These are phyloP conservation scores for Therioaphis trifolii DNA, from an alignment of 2,888 invertebrate genomes.

Conservation along the genomic window DNA sequence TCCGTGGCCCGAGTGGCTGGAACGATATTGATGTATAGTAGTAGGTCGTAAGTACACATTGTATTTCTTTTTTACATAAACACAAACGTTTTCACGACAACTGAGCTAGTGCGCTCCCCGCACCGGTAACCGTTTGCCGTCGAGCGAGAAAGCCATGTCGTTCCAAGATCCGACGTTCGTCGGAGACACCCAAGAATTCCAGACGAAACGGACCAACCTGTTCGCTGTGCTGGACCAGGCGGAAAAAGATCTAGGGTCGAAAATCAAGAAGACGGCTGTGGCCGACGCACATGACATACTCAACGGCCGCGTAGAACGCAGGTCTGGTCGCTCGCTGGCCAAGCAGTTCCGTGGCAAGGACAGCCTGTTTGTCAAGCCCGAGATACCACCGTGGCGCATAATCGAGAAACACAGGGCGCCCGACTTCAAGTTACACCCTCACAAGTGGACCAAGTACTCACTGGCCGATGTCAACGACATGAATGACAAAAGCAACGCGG, in stretches of 20 bases:
- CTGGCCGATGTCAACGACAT: slow-evolving; percentile 63
- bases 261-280: slow-evolving; percentile 14
- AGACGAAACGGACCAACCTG: slow-evolving; percentile 47
- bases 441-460: slow-evolving; percentile 64
- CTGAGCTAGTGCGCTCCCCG: too few species aligned
- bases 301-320: slow-evolving; percentile 7
- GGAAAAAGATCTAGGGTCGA: slow-evolving; percentile 51
- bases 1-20: too few species aligned
- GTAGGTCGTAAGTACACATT: too few species aligned
- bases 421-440: slow-evolving; percentile 54
- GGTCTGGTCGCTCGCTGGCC: slow-evolving; percentile 14
- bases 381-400: slow-evolving; percentile 57
- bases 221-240: slow-evolving; percentile 52
- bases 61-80: too few species aligned
- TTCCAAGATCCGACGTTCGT: slow-evolving; percentile 35
- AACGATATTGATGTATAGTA: too few species aligned
- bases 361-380: slow-evolving; percentile 55
- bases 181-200: slow-evolving; percentile 32
- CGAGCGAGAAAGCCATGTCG: slow-evolving; percentile 20
- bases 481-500: slow-evolving; percentile 63
- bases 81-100: too few species aligned
- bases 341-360: slow-evolving; percentile 48
- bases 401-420: slow-evolving; percentile 28
- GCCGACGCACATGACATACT: slow-evolving; percentile 33
- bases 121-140: too few species aligned